Percentiles rank a stretch among this genome's conserved stretches.
Evolutionary conservation across 2,888 invertebrate genomes (phyloP).

Genomic region (Drosophila limbata): DNA sequence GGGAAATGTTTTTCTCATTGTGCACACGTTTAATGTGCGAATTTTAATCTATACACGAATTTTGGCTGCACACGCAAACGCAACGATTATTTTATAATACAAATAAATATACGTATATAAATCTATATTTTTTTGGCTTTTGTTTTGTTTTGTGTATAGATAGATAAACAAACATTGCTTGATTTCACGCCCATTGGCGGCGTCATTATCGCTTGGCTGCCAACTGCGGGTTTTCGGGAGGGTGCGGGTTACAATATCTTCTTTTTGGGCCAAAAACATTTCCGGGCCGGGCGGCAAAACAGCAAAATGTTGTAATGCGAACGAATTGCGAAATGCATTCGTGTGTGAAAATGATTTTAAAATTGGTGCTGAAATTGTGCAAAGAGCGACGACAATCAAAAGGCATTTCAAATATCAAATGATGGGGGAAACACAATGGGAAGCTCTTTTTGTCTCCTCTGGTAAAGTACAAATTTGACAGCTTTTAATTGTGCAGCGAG

Average conservation of each 20-base stretch:
- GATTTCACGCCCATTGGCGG: slow-evolving; percentile 71
- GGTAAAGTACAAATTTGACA: slow-evolving; percentile 70
- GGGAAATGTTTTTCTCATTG: slow-evolving; percentile 35
- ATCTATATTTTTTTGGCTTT: slow-evolving; percentile 16
- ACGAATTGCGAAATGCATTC: slow-evolving; percentile 60
- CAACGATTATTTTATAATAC: slow-evolving; percentile 46
- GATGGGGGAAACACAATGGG: slow-evolving; percentile 35
- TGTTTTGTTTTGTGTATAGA: slow-evolving; percentile 6
- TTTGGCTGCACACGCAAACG: slow-evolving; percentile 61
- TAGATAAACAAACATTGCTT: slow-evolving; percentile 66
- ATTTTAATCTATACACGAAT: slow-evolving; percentile 64
- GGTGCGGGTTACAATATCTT: slow-evolving; percentile 35
- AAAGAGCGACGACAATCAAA: slow-evolving; percentile 70
- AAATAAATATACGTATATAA: slow-evolving; percentile 14
- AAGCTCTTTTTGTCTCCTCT: slow-evolving; percentile 7
- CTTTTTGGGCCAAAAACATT: slow-evolving; percentile 61
- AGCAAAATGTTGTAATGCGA: slow-evolving; percentile 31
- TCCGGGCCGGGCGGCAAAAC: slow-evolving; percentile 45
- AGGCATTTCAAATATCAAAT: slow-evolving; percentile 58
- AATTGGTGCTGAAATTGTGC: slow-evolving; percentile 69
- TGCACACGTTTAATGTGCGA: slow-evolving; percentile 29
- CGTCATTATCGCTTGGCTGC: slow-evolving; percentile 52
- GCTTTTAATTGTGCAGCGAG: slow-evolving; percentile 77
- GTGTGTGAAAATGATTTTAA: slow-evolving; percentile 81
- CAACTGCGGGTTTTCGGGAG: not conserved